phyloP scores from a whole-genome alignment of 2,797 vertebrate species.

The Mormyrops boulengeri region DNA sequence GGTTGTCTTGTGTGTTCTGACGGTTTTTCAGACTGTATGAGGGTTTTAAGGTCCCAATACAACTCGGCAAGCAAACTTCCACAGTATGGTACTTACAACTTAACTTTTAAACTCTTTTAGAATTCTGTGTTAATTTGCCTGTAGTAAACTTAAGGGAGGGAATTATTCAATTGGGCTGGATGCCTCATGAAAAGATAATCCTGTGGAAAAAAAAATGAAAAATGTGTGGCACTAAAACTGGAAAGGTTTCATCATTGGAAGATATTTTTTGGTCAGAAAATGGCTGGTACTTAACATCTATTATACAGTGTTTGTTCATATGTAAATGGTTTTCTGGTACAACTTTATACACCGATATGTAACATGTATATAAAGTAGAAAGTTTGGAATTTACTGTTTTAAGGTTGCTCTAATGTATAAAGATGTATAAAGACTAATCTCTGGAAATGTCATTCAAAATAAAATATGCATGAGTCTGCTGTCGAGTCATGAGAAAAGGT shows the following conservation, averaged over 20 bases:
- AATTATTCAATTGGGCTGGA: background rate
- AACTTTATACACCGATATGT: background rate
- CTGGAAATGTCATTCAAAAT: background rate
- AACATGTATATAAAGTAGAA: slow-evolving; percentile 8
- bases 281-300: background rate
- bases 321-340: slow-evolving; percentile 9
- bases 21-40: background rate
- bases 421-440: slow-evolving; percentile 10
- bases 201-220: background rate
- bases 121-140: background rate
- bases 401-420: background rate
- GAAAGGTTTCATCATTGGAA: background rate
- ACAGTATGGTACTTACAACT: background rate
- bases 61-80: background rate
- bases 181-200: background rate
- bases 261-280: background rate
- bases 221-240: background rate
- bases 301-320: slow-evolving; percentile 2
- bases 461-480: background rate
- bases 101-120: slow-evolving; percentile 6
- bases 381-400: background rate
- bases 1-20: background rate
- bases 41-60: background rate
- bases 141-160: background rate
- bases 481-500: background rate